Percentiles rank a stretch among this genome's conserved stretches.
These are phyloP conservation scores for Pseudachorutes palmiensis DNA, from an alignment of 1,140 invertebrate genomes.

Conservation along the genomic window DNA sequence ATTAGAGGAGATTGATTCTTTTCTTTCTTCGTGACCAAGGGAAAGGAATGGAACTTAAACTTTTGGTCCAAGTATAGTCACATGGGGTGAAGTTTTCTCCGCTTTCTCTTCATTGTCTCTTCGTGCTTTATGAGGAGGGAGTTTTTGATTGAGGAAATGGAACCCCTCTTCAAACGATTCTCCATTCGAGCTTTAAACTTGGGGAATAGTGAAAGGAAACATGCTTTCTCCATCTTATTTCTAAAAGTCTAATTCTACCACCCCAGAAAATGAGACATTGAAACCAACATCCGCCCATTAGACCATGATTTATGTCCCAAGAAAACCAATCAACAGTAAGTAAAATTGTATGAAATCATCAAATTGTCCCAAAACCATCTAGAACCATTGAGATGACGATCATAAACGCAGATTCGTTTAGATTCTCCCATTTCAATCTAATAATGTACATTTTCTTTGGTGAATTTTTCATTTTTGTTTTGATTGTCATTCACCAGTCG, in stretches of 20 bases:
- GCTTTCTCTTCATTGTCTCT: conserved; percentile 8
- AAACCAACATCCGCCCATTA: not conserved
- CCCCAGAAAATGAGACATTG: not conserved
- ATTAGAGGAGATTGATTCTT: conserved; percentile 38
- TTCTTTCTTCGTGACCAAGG: conserved; percentile 28
- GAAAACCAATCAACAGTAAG: no score
- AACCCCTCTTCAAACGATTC: not conserved
- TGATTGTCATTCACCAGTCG: no score
- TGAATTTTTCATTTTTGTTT: no score
- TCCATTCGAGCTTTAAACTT: not conserved
- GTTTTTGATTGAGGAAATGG: not conserved
- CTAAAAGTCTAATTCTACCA: not conserved
- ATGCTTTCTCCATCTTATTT: not conserved
- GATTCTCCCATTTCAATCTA: no score
- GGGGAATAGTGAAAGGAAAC: not conserved
- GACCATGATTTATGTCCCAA: no score
- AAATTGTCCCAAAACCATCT: no score
- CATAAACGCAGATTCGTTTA: no score
- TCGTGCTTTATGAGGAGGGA: not conserved
- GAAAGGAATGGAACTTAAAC: conserved; percentile 23
- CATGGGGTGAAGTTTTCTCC: conserved; percentile 16
- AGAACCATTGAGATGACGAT: no score
- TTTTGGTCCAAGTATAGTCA: not conserved
- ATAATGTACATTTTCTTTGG: no score
- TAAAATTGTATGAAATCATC: no score